phyloP scores from a whole-genome alignment of 1,140 invertebrate genomes.

The Gyrodactylus bullatarudis region DNA sequence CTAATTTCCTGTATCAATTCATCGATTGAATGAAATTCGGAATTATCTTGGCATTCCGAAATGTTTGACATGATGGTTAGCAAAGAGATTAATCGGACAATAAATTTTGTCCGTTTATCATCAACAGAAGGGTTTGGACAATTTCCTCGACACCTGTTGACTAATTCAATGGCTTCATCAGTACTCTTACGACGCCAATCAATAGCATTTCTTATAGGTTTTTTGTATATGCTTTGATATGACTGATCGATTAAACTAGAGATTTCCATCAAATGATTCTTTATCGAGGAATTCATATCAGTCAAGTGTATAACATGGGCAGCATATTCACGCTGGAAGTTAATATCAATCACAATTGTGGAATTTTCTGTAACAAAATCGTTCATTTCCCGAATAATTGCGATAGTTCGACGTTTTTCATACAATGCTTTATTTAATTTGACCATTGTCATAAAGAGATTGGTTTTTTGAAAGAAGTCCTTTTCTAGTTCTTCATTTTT shows the following conservation, averaged over 20 bases:
- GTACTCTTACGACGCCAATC: not conserved
- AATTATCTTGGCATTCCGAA: not conserved
- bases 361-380: not conserved
- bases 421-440: not conserved
- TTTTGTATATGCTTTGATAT: not conserved
- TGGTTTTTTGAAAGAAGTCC: not conserved
- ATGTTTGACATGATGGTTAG: not conserved
- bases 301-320: not conserved
- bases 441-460: not conserved
- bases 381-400: not conserved
- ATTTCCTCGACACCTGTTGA: not conserved
- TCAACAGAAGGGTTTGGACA: not conserved
- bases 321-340: not conserved
- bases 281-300: not conserved
- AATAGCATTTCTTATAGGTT: not conserved
- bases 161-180: not conserved
- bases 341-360: not conserved
- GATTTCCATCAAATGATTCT: not conserved
- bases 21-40: not conserved
- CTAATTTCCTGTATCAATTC: not conserved
- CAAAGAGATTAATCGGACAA: not conserved
- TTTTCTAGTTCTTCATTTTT: not conserved
- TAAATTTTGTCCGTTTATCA: not conserved
- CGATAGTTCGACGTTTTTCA: not conserved
- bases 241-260: not conserved